A percentile compares a stretch with the other conserved stretches of the same genome.
phyloP scores from a whole-genome alignment of 2,113 vertebrate genomes.

The Romanogobio albipinnatus region DNA sequence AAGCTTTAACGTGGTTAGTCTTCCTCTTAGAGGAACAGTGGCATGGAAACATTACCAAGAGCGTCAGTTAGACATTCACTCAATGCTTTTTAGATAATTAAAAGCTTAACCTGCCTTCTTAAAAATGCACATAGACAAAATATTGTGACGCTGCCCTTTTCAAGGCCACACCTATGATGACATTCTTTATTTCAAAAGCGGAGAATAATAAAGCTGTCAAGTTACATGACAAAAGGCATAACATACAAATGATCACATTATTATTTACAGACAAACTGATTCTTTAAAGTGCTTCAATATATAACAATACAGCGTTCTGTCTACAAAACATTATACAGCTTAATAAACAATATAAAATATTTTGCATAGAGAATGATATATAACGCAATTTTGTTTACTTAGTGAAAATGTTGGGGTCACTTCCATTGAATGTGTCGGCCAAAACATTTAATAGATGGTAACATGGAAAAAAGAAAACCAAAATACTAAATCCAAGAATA shows the following conservation, averaged over 20 bases:
- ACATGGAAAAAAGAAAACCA: not conserved
- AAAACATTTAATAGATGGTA: not conserved
- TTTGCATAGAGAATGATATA: not conserved
- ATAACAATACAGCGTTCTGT: not conserved
- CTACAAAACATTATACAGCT: constrained; percentile 12
- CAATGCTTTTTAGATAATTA: not conserved
- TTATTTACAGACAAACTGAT: constrained; percentile 34
- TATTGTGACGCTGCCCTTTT: not conserved
- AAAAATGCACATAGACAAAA: not conserved
- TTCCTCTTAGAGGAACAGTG: not conserved
- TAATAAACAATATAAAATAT: not conserved
- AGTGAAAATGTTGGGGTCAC: not conserved
- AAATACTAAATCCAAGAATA: not conserved
- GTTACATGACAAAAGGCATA: constrained; percentile 3
- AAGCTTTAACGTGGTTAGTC: too few species aligned
- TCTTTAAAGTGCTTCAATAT: constrained; percentile 47
- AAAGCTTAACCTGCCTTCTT: not conserved
- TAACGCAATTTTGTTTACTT: not conserved
- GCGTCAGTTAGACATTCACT: not conserved
- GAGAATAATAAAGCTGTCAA: not conserved
- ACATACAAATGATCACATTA: not conserved
- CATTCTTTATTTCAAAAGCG: constrained; percentile 36
- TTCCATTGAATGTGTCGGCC: not conserved
- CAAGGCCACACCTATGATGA: not conserved
- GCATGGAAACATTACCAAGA: not conserved